phyloP scores from a whole-genome alignment of 2,888 invertebrate genomes.

The Blera fallax region DNA sequence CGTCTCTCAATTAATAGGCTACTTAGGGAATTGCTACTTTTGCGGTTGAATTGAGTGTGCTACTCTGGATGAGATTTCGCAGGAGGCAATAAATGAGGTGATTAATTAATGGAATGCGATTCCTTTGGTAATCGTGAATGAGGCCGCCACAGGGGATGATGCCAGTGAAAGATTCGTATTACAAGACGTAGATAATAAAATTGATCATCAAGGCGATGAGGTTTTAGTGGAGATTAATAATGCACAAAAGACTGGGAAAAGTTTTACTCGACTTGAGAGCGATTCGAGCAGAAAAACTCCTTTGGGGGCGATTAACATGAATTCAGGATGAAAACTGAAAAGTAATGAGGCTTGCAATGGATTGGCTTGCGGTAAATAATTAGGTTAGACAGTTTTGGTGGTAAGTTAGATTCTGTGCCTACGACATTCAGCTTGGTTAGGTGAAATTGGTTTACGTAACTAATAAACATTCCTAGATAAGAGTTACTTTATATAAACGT shows the following conservation, averaged over 20 bases:
- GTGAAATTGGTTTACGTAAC: too few relatives aligned
- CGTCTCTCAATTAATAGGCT: constrained; percentile 61
- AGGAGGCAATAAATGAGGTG: constrained; percentile 61
- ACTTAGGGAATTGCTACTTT: constrained; percentile 66
- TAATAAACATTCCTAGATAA: too few relatives aligned
- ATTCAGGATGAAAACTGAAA: constrained; percentile 70
- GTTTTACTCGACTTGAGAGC: constrained; percentile 11
- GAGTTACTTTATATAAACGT: too few relatives aligned
- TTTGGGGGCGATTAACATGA: constrained; percentile 68
- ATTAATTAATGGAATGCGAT: constrained; percentile 69
- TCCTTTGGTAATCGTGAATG: background rate
- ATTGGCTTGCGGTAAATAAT: constrained; percentile 52
- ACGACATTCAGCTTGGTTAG: background rate
- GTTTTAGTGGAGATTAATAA: constrained; percentile 62
- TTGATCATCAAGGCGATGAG: constrained; percentile 63
- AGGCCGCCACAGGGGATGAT: background rate
- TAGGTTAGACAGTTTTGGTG: constrained; percentile 39
- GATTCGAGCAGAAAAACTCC: constrained; percentile 23
- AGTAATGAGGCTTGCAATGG: constrained; percentile 61
- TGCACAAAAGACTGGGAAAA: constrained; percentile 58
- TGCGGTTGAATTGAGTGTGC: constrained; percentile 49
- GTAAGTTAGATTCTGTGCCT: constrained; percentile 30
- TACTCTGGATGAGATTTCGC: constrained; percentile 37
- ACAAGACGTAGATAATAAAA: constrained; percentile 56
- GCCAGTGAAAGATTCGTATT: constrained; percentile 6